Evolutionary conservation across 2,113 vertebrate genomes (phyloP).

Genomic region (Alouatta palliata): DNA sequence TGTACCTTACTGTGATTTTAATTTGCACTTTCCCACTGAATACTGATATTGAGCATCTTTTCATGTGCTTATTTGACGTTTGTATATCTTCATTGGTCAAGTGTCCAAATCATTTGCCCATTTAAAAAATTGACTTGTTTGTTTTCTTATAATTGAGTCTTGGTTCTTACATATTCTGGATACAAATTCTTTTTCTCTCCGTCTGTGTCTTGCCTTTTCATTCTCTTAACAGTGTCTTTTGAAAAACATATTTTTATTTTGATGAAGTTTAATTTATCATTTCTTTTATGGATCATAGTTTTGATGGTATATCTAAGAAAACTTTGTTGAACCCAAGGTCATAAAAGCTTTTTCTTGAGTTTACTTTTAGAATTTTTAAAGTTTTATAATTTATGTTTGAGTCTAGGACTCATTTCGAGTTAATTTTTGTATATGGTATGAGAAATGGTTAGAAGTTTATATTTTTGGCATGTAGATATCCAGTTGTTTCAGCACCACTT

Average conservation of each 20-base stretch:
- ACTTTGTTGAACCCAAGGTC: neutral
- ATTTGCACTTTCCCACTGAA: neutral
- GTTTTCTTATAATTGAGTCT: neutral
- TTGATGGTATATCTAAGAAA: neutral
- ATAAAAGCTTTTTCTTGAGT: neutral
- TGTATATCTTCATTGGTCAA: neutral
- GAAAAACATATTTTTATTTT: conserved; percentile 8
- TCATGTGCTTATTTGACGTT: neutral
- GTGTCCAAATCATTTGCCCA: neutral
- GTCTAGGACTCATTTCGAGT: neutral
- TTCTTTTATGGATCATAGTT: neutral
- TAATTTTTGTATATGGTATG: neutral
- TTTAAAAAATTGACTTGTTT: neutral
- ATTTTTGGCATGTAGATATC: neutral
- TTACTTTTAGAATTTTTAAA: neutral
- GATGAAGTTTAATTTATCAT: neutral
- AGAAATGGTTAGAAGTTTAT: neutral
- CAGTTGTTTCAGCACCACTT: neutral
- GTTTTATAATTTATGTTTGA: neutral
- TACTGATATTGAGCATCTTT: neutral
- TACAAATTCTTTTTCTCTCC: neutral
- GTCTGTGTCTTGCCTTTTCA: neutral
- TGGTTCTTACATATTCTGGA: neutral
- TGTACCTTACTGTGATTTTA: neutral
- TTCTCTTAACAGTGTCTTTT: neutral